A percentile compares a stretch with the other conserved stretches of the same genome.
phyloP scores from a whole-genome alignment of 2,113 vertebrate genomes.

The Numida meleagris region DNA sequence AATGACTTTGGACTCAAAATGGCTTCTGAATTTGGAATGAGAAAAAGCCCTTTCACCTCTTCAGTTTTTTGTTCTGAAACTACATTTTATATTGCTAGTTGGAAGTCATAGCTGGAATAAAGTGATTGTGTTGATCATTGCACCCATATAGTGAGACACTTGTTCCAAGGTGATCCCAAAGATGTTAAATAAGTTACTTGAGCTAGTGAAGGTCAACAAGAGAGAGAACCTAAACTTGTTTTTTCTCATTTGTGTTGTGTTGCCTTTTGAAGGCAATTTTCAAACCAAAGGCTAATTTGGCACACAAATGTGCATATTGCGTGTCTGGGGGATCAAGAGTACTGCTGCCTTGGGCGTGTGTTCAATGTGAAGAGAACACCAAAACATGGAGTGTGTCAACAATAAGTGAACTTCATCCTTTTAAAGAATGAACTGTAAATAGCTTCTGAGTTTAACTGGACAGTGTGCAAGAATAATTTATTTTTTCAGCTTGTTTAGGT shows the following conservation, averaged over 20 bases:
- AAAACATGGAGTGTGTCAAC: neutral
- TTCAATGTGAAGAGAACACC: neutral
- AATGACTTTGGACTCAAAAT: neutral
- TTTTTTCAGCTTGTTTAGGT: neutral
- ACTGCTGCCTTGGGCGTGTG: neutral
- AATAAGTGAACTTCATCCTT: neutral
- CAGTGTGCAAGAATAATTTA: neutral
- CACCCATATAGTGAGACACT: accelerated
- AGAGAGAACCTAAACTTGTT: neutral
- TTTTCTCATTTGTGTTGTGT: neutral
- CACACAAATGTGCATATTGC: neutral
- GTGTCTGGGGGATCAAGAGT: neutral
- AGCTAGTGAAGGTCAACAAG: neutral
- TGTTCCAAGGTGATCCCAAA: neutral
- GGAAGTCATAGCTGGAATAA: neutral
- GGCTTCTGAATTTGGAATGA: neutral
- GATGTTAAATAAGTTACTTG: neutral
- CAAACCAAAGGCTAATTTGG: neutral
- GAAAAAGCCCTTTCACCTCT: neutral
- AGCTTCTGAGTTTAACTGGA: neutral
- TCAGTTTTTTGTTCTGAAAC: neutral
- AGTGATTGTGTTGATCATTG: neutral
- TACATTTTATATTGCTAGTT: neutral
- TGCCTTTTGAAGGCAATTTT: neutral
- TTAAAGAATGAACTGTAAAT: neutral